Percentiles rank a stretch among this genome's conserved stretches.
These are phyloP conservation scores for Bombycilla garrulus DNA, from an alignment of 2,113 vertebrate genomes.

Conservation along the genomic window DNA sequence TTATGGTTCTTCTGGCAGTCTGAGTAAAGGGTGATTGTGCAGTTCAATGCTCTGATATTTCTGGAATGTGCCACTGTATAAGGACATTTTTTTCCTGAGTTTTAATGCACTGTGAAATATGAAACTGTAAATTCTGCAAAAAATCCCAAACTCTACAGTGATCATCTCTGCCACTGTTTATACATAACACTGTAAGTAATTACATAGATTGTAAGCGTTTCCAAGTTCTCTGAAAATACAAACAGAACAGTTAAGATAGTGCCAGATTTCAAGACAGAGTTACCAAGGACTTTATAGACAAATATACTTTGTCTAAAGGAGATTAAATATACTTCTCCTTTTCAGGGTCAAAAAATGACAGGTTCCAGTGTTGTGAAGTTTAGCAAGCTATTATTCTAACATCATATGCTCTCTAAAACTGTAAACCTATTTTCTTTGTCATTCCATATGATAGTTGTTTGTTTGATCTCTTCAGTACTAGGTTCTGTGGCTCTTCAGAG, in stretches of 20 bases:
- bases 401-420: neutral
- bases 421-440: neutral
- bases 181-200: neutral
- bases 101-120: neutral
- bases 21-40: neutral
- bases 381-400: neutral
- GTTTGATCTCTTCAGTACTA: neutral
- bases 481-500: neutral
- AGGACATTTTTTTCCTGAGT: neutral
- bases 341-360: neutral
- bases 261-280: neutral
- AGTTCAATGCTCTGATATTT: neutral
- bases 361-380: neutral
- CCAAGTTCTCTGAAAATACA: neutral
- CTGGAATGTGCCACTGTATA: neutral
- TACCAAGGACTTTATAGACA: neutral
- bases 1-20: neutral
- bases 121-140: neutral
- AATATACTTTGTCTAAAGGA: neutral
- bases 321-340: neutral
- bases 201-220: neutral
- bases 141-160: accelerated
- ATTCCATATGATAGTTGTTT: neutral
- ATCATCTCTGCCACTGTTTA: neutral
- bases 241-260: neutral